These are phyloP conservation scores for Drosophila sp. DNA, from an alignment of 1,140 invertebrate species.

Conservation along the genomic window DNA sequence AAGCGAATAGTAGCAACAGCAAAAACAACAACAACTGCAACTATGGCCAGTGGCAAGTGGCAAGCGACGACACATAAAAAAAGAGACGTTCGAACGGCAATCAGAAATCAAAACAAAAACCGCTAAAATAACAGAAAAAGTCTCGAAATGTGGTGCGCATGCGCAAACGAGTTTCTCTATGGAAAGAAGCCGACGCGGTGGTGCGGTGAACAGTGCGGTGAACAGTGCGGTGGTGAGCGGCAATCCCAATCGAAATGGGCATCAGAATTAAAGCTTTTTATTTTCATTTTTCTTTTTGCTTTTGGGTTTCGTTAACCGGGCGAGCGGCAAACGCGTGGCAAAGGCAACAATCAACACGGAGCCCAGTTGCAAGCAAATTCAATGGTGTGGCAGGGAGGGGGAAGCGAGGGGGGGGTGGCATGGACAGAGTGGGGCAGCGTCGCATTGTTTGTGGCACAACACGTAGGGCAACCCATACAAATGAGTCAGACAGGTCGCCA, in stretches of 20 bases:
- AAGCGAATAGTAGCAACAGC: slow-evolving; percentile 52
- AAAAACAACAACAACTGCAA: slow-evolving; percentile 30
- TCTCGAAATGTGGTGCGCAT: slow-evolving; percentile 66
- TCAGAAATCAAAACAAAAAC: slow-evolving; percentile 83
- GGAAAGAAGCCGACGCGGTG: not conserved
- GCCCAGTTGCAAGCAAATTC: too few species aligned
- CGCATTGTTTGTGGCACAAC: slow-evolving; percentile 15
- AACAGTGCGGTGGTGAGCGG: not conserved
- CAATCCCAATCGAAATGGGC: slow-evolving; percentile 12
- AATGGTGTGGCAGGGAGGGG: not conserved
- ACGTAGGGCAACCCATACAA: slow-evolving; percentile 40
- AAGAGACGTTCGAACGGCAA: slow-evolving; percentile 72
- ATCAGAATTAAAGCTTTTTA: slow-evolving; percentile 45
- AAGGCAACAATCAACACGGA: slow-evolving; percentile 22
- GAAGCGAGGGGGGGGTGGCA: too few species aligned
- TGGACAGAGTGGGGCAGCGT: slow-evolving; percentile 19
- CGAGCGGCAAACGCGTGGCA: slow-evolving; percentile 56
- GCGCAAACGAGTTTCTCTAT: slow-evolving; percentile 69
- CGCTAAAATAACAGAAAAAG: slow-evolving; percentile 81
- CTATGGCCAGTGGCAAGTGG: slow-evolving; percentile 25
- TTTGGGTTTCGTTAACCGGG: slow-evolving; percentile 32
- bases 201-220: not conserved
- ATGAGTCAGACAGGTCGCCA: slow-evolving; percentile 60
- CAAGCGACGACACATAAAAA: slow-evolving; percentile 26
- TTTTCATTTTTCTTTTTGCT: not conserved